phyloP scores from a whole-genome alignment of 2,113 vertebrate genomes.

The Turnix velox region DNA sequence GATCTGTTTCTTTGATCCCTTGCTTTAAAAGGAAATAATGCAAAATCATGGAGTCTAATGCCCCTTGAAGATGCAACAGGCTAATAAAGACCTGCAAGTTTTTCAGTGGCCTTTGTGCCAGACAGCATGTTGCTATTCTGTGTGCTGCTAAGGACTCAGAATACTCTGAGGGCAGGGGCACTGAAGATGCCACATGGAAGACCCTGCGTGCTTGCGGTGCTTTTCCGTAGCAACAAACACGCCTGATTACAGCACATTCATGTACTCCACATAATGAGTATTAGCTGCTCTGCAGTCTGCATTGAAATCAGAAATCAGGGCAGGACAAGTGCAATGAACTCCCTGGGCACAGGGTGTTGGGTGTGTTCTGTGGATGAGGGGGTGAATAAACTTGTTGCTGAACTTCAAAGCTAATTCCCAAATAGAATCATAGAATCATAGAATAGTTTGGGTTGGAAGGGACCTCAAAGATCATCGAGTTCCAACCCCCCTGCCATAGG shows the following conservation, averaged over 20 bases:
- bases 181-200: slow-evolving; percentile 56
- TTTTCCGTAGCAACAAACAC: slow-evolving; percentile 70
- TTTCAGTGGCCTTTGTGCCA: not conserved
- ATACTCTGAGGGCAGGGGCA: not conserved
- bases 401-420: not conserved
- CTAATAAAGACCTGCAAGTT: not conserved
- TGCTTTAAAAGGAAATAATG: not conserved
- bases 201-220: slow-evolving; percentile 43
- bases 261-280: slow-evolving; percentile 63
- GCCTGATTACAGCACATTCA: slow-evolving; percentile 70
- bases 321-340: slow-evolving; percentile 26
- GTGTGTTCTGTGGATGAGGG: not conserved
- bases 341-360: not conserved
- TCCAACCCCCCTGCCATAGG: too few species aligned
- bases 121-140: slow-evolving; percentile 1
- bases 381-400: not conserved
- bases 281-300: slow-evolving; percentile 51
- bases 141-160: not conserved
- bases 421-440: too few species aligned
- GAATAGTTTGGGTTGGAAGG: too few species aligned
- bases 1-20: not conserved
- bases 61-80: not conserved
- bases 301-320: slow-evolving; percentile 63
- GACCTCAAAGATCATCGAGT: too few species aligned
- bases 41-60: not conserved